Base-by-base conservation (phyloP, 2,888 invertebrate species). In the Sphinx pinastri region DNA sequence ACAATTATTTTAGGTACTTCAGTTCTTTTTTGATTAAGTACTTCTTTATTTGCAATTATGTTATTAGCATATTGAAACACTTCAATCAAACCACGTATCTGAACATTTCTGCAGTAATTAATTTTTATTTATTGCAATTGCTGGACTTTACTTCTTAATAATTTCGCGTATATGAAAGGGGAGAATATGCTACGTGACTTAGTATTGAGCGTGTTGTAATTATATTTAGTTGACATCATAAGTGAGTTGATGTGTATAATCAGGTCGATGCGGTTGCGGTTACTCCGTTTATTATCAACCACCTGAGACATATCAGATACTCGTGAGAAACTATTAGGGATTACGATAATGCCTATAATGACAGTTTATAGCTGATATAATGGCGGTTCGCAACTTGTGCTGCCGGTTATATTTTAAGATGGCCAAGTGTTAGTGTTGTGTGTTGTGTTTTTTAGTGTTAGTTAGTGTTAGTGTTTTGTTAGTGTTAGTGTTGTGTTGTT, bases 181-280 rank as follows among this genome's bases (percentile, higher is more conserved):
- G 38, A 60, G 38, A 11, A 10, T 38, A n/a, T n/a, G 38, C n/a
- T 38, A 38, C 16, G 10, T 16, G 16, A 60, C 6, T 38, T 38
- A 7, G 38, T 38, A 38, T 38, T 38, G 38, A 38, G 38, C 19
- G 59, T 59, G 45, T 45, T 60, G 16, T 60, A n/a, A 45, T 16
- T 63, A 16, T 49, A 47, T 63, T 19, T 16, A 38, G 38, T 38
- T 38, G 38, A 49, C 16, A 45, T 45, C 7, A 63, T 47, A 47
- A 49, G 52, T 54, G 38, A 11, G 67, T 49, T 31, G 25, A 67
- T 57, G 45, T 57, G 47, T 13, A 16, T 47, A 49, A 47, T 58
- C 57, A 68, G 57, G 68, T 58, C 55, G 13, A 58, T 58, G 47
- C 58, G 47, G 68, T 77, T 70, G 59, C 67, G 72, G 78, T 78